A percentile compares a stretch with the other conserved stretches of the same genome.
Conservation (phyloP, 2,797 vertebrate species). For the Acanthurus tractus region DNA sequence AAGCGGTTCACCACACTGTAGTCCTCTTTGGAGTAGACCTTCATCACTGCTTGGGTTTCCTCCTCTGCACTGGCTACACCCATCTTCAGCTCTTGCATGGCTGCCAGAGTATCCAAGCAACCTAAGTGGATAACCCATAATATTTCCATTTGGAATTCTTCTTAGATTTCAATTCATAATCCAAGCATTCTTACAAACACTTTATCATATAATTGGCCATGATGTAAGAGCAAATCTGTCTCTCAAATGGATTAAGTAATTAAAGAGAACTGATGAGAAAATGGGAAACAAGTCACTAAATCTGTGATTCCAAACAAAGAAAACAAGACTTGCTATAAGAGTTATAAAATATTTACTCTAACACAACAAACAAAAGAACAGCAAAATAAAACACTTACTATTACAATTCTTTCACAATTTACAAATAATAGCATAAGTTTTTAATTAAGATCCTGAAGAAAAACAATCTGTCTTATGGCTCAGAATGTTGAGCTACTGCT, state of each 20-base stretch:
- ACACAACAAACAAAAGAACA: neutral
- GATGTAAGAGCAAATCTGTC: neutral
- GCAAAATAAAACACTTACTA: neutral
- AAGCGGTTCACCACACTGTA: slow-evolving; percentile 99
- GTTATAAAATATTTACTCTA: neutral
- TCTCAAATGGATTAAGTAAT: neutral
- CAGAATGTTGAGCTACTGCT: slow-evolving; percentile 1
- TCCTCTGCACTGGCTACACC: slow-evolving; percentile 95
- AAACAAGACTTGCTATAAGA: neutral
- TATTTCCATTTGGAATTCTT: neutral
- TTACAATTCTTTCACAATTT: neutral
- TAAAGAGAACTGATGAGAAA: neutral
- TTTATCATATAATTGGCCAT: neutral
- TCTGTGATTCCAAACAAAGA: neutral
- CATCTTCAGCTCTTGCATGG: slow-evolving; percentile 99
- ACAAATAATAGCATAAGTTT: neutral
- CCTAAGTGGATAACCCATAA: slow-evolving; percentile 80
- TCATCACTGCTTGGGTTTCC: slow-evolving; percentile 98
- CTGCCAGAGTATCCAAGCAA: slow-evolving; percentile 96
- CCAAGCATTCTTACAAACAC: neutral
- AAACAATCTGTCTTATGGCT: neutral
- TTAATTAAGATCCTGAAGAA: neutral
- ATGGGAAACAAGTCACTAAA: neutral
- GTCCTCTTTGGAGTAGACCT: slow-evolving; percentile 99
- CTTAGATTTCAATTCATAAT: neutral